Evolutionary conservation across 2,113 vertebrate genomes (phyloP), one percentile per base, ranked within the genome.

Genomic region (Mugil cephalus): DNA sequence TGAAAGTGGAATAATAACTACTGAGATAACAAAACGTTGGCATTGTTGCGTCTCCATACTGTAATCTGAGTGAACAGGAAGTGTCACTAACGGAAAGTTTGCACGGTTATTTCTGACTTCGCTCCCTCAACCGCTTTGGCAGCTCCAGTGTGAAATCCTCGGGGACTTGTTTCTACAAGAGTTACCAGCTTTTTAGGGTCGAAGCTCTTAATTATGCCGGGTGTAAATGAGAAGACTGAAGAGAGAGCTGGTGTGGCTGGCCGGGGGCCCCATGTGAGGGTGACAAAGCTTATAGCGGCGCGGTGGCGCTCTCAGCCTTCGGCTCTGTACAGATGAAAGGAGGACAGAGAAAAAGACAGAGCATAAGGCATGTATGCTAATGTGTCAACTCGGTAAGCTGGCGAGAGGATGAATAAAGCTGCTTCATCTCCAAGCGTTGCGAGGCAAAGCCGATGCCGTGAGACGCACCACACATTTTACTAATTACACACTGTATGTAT

Each of bases 351-450:
- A 71, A 73, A 72, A 78, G 67, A 59, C 69, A 36, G 74, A 85
- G 85, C 85, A 85, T 80, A 83, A 75, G 77, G 87, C 77, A 69
- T 80, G 74, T 85, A 84, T 88, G 87, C 86, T 84, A 89, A 87
- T 89, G 77, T 80, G 18, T 87, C 77, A 84, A 79, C 69, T 82
- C 51, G 7, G 75, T 74, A 86, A 86, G 66, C 90, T 82, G 88
- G 85, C 52, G 62, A 40, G 74, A 73, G 34, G 61, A 84, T 77
- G 80, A 87, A 82, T 76, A 83, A 83, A 89, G 79, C 80, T 52
- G 70, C 71, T 74, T 84, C 64, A 69, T 77, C 78, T 80, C 45
- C 8, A 40, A 63, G 60, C 11, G 45, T 43, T 63, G 7, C 9
- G 59, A 38, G 24, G 30, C 46, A 63, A 66, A 80, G 65, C 72